These are phyloP conservation scores for Anolis apletophallus DNA, from an alignment of 2,797 vertebrate species.

Conservation along the genomic window DNA sequence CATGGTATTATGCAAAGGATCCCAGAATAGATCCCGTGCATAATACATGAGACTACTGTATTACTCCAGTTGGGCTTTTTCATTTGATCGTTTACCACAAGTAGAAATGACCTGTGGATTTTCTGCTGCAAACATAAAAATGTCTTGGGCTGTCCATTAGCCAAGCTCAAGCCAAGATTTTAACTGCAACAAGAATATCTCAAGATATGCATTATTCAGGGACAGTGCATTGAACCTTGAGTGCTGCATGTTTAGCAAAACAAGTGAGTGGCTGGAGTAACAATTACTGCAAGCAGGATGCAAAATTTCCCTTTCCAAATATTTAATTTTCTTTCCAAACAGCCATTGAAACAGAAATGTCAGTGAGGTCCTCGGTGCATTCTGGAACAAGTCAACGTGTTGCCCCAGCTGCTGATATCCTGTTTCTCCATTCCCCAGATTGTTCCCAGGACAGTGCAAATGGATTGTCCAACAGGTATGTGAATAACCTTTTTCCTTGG, in stretches of 20 bases:
- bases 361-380: conserved; percentile 71
- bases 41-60: too few species aligned
- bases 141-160: background rate
- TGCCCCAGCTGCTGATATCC: conserved; percentile 49
- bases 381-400: conserved; percentile 61
- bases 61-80: too few species aligned
- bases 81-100: too few species aligned
- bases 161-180: too few species aligned
- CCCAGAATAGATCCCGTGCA: too few species aligned
- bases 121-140: background rate
- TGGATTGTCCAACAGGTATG: conserved; percentile 79
- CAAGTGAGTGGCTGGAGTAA: background rate
- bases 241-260: too few species aligned
- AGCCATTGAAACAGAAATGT: conserved; percentile 73
- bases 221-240: background rate
- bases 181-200: background rate
- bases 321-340: conserved; percentile 49
- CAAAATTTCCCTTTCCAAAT: conserved; percentile 8
- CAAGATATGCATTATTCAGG: too few species aligned
- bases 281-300: background rate
- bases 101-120: background rate
- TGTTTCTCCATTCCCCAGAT: conserved; percentile 58
- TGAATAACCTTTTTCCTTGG: too few species aligned
- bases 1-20: too few species aligned
- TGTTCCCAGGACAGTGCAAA: conserved; percentile 69